These are phyloP conservation scores for Cherax destructor DNA, from an alignment of 1,140 invertebrate species.

Conservation along the genomic window DNA sequence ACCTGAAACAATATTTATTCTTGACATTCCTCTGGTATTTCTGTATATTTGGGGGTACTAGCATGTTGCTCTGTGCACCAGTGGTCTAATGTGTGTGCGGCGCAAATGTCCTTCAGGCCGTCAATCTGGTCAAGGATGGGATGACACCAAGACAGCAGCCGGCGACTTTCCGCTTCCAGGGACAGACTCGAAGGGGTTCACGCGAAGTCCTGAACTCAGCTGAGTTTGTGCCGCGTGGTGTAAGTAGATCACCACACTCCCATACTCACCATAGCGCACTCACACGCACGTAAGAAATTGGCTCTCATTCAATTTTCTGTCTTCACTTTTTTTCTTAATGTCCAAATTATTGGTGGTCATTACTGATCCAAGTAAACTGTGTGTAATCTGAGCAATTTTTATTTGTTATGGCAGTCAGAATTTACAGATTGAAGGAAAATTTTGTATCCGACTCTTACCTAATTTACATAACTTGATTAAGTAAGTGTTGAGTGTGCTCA, in stretches of 20 bases:
- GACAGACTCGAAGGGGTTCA: constrained; percentile 77
- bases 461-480: background rate
- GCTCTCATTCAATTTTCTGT: background rate
- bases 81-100: constrained; percentile 63
- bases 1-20: constrained; percentile 32
- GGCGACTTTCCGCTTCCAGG: constrained; percentile 75
- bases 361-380: background rate
- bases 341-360: background rate
- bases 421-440: background rate
- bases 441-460: background rate
- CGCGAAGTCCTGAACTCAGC: constrained; percentile 81
- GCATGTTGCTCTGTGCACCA: constrained; percentile 46
- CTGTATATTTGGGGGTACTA: constrained; percentile 19
- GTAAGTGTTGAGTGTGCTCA: constrained; percentile 9
- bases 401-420: background rate
- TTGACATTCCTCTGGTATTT: background rate
- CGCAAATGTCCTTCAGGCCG: constrained; percentile 49
- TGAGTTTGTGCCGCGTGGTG: constrained; percentile 72
- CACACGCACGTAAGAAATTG: constrained; percentile 53
- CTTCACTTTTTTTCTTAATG: background rate
- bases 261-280: constrained; percentile 54
- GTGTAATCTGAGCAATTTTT: background rate
- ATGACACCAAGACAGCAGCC: constrained; percentile 72
- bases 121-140: constrained; percentile 69
- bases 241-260: constrained; percentile 64